phyloP scores from a whole-genome alignment of 2,888 invertebrate genomes.

The Quadroppia sp. region DNA sequence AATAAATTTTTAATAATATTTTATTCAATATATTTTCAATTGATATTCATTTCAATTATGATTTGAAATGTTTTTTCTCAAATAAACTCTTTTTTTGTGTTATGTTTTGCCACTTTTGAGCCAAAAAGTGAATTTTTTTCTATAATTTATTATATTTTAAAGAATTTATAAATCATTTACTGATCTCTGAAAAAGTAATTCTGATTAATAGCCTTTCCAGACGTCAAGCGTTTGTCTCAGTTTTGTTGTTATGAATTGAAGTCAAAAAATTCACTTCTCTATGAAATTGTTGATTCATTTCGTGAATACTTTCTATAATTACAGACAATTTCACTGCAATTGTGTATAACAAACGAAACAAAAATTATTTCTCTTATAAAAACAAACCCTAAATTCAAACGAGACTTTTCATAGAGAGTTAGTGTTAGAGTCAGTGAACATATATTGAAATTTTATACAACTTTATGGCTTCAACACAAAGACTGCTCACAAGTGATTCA shows the following conservation, averaged over 20 bases:
- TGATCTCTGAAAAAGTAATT: not conserved
- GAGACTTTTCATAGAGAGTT: too few relatives aligned
- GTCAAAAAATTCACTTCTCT: not conserved
- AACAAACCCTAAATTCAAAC: not conserved
- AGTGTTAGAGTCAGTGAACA: not conserved
- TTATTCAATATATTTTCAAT: not conserved
- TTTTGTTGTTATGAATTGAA: not conserved
- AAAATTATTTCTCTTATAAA: not conserved
- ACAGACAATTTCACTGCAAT: not conserved
- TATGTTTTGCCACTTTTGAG: not conserved
- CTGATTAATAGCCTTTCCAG: slow-evolving; percentile 2
- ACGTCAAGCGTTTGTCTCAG: not conserved
- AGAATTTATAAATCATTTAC: slow-evolving; percentile 1
- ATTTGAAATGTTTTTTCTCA: not conserved
- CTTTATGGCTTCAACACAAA: not conserved
- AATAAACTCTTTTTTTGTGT: not conserved
- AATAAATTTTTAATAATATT: too few relatives aligned
- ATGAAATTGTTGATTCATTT: not conserved
- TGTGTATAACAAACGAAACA: too few relatives aligned
- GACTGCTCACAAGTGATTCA: not conserved
- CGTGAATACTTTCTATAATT: not conserved
- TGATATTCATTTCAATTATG: not conserved
- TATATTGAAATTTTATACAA: not conserved
- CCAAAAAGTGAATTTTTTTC: too few relatives aligned
- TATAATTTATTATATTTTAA: slow-evolving; percentile 8